Base-by-base conservation (phyloP, 2,797 vertebrate species). In the Pteropus rufus region DNA sequence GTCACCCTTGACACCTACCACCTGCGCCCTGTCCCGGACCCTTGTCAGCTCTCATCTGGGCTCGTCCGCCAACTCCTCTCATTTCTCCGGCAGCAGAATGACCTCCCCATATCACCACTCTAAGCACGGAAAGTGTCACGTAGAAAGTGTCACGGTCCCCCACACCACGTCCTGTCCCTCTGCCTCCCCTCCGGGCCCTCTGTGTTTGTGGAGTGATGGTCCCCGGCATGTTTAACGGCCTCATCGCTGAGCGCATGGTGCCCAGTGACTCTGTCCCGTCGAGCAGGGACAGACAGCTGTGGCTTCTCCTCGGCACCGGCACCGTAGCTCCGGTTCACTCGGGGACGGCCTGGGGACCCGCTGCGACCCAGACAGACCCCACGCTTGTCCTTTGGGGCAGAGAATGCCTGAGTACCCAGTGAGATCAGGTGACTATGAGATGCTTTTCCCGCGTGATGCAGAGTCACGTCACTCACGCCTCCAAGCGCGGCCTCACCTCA, bases 401-500 rank as follows among this genome's bases (percentile, higher is more conserved):
- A 79, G 79, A 93, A 18, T 49, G n/a, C n/a, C 72, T 62, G 29
- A 91, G 36, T 12, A 85, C 21, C 89, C 21, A 87, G 65, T 39
- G 46, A 69, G 75, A 60, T 41, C 73, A 44, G 1, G 10, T 41
- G 58, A 58, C 12, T 70, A 24, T 3, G 31, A 77, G 1, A 31
- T 0, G 72, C 18, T 29, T 93, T 73, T 73, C 34, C 14, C 41
- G 36, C 73, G n/a, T 80, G 29, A 73, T 9, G 24, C 26, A 92
- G 56, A 62, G 24, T 60, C 34, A 58, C 0, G 4, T 49, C 12
- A 82, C 44, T 11, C 18, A 41, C 0, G 16, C 5, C 84, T 69
- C 76, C 77, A 58, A 39, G 31, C 1, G 62, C 10, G 23, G 41
- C 34, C 98, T 97, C 98, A 99, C 99, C 98, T 99, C 99, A 92